These are phyloP conservation scores for Chouioia cunea DNA, from an alignment of 2,888 invertebrate genomes.

Conservation along the genomic window DNA sequence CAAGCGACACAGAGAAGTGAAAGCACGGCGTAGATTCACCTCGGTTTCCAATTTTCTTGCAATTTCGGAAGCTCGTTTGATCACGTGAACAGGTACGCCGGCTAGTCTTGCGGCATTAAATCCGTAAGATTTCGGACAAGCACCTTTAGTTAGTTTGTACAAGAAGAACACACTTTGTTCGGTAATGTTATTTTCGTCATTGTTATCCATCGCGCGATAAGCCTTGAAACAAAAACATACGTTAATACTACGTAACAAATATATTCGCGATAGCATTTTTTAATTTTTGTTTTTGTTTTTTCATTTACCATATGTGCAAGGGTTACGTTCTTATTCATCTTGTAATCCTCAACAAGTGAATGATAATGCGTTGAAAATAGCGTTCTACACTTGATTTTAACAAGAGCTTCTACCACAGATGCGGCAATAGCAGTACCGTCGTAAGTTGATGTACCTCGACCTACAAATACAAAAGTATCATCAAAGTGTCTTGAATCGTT, in stretches of 20 bases:
- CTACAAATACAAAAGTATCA: too few species aligned
- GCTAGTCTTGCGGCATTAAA: slow-evolving; percentile 98
- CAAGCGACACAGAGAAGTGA: slow-evolving; percentile 61
- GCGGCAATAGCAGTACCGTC: slow-evolving; percentile 98
- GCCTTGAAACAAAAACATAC: slow-evolving; percentile 75
- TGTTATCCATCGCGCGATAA: slow-evolving; percentile 96
- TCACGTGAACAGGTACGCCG: slow-evolving; percentile 82
- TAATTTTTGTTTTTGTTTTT: slow-evolving; percentile 20
- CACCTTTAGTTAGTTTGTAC: slow-evolving; percentile 90
- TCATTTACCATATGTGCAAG: slow-evolving; percentile 89
- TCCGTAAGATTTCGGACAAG: slow-evolving; percentile 98
- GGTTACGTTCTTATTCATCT: slow-evolving; percentile 75
- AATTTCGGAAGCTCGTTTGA: slow-evolving; percentile 75
- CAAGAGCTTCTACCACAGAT: slow-evolving; percentile 86
- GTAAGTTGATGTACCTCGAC: slow-evolving; percentile 96
- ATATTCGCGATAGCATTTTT: too few species aligned
- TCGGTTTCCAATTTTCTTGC: slow-evolving; percentile 73
- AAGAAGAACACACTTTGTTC: slow-evolving; percentile 96
- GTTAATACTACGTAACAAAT: not conserved
- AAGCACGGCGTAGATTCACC: slow-evolving; percentile 64
- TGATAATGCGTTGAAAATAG: slow-evolving; percentile 97
- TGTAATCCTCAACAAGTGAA: slow-evolving; percentile 87
- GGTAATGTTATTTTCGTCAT: slow-evolving; percentile 81
- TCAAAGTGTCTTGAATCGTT: too few species aligned
- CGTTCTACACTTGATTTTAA: slow-evolving; percentile 80